Evolutionary conservation across 2,113 vertebrate species (phyloP), one percentile per base, ranked within the genome.

Genomic region (Zeus faber): DNA sequence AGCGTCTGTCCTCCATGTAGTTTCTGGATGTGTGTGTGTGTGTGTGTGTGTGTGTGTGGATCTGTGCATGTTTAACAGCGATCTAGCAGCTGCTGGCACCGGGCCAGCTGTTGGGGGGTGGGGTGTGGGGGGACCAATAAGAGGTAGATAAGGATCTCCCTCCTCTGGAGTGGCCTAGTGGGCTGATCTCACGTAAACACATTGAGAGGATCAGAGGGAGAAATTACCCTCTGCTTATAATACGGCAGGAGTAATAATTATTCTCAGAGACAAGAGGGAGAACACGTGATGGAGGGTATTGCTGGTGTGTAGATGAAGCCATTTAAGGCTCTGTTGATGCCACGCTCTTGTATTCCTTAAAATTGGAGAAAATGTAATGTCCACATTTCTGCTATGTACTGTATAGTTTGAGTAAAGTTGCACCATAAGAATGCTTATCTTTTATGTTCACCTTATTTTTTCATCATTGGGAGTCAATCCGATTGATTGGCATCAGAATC

Each of bases 111-210:
- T 53, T 49, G n/a, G n/a, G n/a, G n/a, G n/a, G n/a, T n/a, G n/a
- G n/a, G n/a, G n/a, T 33, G 33, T 53, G 53, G 17, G 48, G 51
- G 27, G 49, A 63, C 72, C 53, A 57, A 59, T 59, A 13, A 52
- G 65, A 78, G 61, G 35, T 61, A 72, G 80, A 82, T 80, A 76
- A 48, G 5, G 18, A 83, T 84, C 81, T 69, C 11, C 47, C 49
- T 71, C 60, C 68, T 81, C 71, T 49, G 54, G 54, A 65, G 73
- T 61, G 66, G 65, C 43, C 59, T 45, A 66, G 65, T 23, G 49
- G 51, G 50, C 68, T 57, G 72, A 71, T 62, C 65, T 82, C 66
- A 72, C 65, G 40, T 85, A 75, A 83, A 82, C 81, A 80, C 72
- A 65, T 55, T 61, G 64, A 77, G 70, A 73, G 71, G 69, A 79